Conservation (phyloP, 2,797 vertebrate genomes). For the Aythya fuligula region DNA sequence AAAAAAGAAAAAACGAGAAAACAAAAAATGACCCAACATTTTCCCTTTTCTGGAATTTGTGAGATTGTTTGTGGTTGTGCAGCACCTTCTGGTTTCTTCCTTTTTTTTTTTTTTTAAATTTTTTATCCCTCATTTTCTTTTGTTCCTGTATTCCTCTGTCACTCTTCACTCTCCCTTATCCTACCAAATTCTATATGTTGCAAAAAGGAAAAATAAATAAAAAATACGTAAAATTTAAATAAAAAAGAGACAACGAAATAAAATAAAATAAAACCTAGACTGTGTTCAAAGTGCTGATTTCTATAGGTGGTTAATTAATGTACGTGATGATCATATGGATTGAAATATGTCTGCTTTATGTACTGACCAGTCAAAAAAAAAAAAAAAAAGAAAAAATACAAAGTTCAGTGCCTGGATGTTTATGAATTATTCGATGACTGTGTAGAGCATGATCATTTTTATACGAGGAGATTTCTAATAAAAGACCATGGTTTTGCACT, state of each 20-base stretch:
- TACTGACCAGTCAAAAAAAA: slow-evolving; percentile 88
- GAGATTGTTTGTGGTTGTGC: slow-evolving; percentile 86
- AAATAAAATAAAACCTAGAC: slow-evolving; percentile 77
- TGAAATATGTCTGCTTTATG: slow-evolving; percentile 90
- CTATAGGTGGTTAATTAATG: slow-evolving; percentile 91
- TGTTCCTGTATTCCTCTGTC: slow-evolving; percentile 65
- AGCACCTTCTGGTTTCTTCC: slow-evolving; percentile 72
- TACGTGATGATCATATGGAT: slow-evolving; percentile 89
- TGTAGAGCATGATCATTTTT: slow-evolving; percentile 98
- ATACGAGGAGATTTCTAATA: slow-evolving; percentile 98
- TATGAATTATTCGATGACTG: slow-evolving; percentile 89
- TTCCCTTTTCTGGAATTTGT: slow-evolving; percentile 79
- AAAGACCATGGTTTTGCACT: slow-evolving; percentile 92
- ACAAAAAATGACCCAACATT: background rate
- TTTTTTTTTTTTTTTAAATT: background rate
- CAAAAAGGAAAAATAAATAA: slow-evolving; percentile 77
- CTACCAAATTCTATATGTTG: slow-evolving; percentile 79
- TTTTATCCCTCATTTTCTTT: slow-evolving; percentile 16
- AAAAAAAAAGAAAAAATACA: slow-evolving; percentile 79
- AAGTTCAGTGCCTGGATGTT: slow-evolving; percentile 98
- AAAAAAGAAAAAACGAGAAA: background rate
- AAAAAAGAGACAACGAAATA: slow-evolving; percentile 56
- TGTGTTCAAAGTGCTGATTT: slow-evolving; percentile 91
- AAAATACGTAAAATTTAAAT: slow-evolving; percentile 48
- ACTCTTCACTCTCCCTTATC: slow-evolving; percentile 70